A percentile compares a stretch with the other conserved stretches of the same genome.
phyloP scores from a whole-genome alignment of 2,113 vertebrate genomes.

The Meriones unguiculatus region DNA sequence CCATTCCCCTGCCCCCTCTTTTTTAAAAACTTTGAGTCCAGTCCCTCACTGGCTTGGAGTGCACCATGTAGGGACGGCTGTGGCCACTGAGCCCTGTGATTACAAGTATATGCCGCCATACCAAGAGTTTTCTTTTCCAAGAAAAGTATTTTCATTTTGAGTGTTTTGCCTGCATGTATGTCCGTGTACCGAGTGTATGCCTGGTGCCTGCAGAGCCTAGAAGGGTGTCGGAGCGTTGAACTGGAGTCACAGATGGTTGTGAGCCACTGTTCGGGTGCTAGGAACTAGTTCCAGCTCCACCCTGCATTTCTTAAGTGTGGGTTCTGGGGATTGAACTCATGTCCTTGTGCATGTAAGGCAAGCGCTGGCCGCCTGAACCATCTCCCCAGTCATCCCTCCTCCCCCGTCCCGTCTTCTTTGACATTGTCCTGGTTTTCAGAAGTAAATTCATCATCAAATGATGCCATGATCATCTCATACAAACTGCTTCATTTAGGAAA shows the following conservation, averaged over 20 bases:
- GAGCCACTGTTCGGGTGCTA: neutral
- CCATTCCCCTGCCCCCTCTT: neutral
- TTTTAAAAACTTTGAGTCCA: neutral
- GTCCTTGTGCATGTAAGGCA: neutral
- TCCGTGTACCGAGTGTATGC: neutral
- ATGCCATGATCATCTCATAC: neutral
- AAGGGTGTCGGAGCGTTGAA: neutral
- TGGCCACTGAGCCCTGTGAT: neutral
- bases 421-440: neutral
- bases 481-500: neutral
- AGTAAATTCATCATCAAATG: neutral
- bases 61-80: neutral
- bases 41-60: neutral
- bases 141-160: neutral
- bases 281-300: neutral
- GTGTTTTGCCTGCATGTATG: neutral
- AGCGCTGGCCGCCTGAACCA: neutral
- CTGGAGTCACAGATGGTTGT: neutral
- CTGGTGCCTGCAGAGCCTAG: neutral
- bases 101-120: neutral
- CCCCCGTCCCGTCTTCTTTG: neutral
- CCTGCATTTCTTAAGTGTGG: neutral
- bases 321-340: neutral
- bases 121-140: neutral
- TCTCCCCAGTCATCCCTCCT: neutral